Evolutionary conservation across 2,113 vertebrate species (phyloP).

Genomic region (Rhinolophus sinicus): DNA sequence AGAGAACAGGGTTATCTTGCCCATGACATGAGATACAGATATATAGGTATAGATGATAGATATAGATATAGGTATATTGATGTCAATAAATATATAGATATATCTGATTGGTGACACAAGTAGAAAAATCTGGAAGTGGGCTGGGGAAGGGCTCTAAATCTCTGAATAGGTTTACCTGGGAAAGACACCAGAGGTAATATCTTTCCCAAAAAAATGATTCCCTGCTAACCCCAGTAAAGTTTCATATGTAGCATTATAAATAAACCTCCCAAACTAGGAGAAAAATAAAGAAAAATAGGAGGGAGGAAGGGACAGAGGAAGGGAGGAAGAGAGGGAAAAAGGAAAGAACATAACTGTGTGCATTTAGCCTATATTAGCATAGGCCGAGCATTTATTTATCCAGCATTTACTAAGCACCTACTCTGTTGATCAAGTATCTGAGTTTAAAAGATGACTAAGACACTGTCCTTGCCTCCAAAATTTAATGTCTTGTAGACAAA

Average conservation of each 20-base stretch:
- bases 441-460: slow-evolving; percentile 3
- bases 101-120: not conserved
- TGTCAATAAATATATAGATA: not conserved
- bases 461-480: not conserved
- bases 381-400: not conserved
- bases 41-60: not conserved
- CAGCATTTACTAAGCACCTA: not conserved
- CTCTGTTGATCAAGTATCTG: slow-evolving; percentile 1
- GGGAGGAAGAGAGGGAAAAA: not conserved
- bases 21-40: not conserved
- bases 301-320: no score
- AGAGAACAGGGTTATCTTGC: not conserved
- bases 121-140: not conserved
- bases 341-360: not conserved
- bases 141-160: not conserved
- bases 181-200: not conserved
- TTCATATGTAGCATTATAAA: not conserved
- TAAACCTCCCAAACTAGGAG: not conserved
- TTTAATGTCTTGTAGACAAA: not conserved
- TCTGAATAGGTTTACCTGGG: not conserved
- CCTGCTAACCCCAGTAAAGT: not conserved
- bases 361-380: not conserved
- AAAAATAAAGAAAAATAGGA: not conserved
- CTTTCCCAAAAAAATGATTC: not conserved
- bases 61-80: not conserved